These are phyloP conservation scores for Hymenochirus boettgeri DNA, from an alignment of 2,113 vertebrate species.

Conservation along the genomic window DNA sequence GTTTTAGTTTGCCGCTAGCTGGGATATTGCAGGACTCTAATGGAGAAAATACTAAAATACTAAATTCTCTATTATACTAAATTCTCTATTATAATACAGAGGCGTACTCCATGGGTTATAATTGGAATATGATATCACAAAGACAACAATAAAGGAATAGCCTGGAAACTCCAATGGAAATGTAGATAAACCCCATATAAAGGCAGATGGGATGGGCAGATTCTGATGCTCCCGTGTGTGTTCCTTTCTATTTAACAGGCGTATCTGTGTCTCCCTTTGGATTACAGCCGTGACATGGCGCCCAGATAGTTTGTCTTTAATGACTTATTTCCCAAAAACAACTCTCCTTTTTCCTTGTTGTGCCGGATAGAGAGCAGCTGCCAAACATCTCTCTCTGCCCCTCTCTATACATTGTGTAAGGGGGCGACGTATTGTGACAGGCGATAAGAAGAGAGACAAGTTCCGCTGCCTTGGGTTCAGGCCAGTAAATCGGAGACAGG, in stretches of 20 bases:
- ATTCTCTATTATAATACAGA: no score
- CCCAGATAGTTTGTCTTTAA: constrained; percentile 20
- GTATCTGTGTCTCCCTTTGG: constrained; percentile 17
- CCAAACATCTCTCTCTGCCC: constrained; percentile 26
- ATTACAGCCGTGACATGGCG: constrained; percentile 22
- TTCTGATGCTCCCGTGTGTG: neutral
- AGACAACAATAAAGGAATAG: no score
- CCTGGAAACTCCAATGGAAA: no score
- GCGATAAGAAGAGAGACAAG: constrained; percentile 12
- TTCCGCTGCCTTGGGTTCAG: neutral
- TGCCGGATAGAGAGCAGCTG: constrained; percentile 27
- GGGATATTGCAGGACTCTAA: no score
- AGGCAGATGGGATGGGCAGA: neutral
- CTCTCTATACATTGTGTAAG: constrained; percentile 15
- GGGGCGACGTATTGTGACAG: constrained; percentile 15
- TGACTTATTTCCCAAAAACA: constrained; percentile 30
- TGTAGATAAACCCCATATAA: neutral
- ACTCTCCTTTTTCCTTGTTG: constrained; percentile 23
- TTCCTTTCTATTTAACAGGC: constrained; percentile 11
- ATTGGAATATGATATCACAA: no score
- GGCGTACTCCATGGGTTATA: no score
- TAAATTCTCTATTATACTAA: no score
- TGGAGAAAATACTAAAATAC: no score
- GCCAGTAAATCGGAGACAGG: neutral
- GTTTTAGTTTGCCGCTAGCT: no score